Percentiles rank a stretch among this genome's conserved stretches.
Conservation (phyloP, 2,888 invertebrate species). For the Plemyria rubiginata region DNA sequence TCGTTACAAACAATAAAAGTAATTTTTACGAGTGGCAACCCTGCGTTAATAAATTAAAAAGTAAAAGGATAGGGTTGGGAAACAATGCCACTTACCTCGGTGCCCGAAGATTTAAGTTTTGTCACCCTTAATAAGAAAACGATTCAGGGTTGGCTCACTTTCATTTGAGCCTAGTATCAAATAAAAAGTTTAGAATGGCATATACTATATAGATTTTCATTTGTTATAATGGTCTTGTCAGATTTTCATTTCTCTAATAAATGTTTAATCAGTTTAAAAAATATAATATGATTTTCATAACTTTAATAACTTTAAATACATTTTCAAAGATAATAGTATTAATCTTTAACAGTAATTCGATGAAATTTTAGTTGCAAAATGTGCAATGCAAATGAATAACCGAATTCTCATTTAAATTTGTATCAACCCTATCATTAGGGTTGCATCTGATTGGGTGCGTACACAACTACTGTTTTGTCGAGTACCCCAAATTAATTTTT, state of each 20-base stretch:
- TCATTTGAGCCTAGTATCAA: neutral
- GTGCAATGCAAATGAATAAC: neutral
- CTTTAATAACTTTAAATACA: too few species aligned
- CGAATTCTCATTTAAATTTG: neutral
- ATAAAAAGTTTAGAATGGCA: too few species aligned
- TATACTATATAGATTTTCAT: too few species aligned
- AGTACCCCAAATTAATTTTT: constrained; percentile 84
- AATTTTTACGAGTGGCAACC: constrained; percentile 83
- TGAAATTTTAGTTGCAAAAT: neutral
- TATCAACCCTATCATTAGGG: constrained; percentile 54
- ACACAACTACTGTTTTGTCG: constrained; percentile 70
- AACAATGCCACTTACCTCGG: constrained; percentile 80
- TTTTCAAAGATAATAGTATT: too few species aligned
- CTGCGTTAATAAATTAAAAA: constrained; percentile 83
- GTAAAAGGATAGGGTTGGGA: constrained; percentile 71
- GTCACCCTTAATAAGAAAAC: constrained; percentile 65
- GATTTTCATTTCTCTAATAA: too few species aligned
- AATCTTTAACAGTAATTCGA: too few species aligned
- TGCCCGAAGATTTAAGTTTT: constrained; percentile 72
- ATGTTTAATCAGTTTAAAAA: too few species aligned
- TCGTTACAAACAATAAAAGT: constrained; percentile 84
- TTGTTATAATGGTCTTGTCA: too few species aligned
- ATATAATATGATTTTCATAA: too few species aligned
- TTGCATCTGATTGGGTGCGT: constrained; percentile 73
- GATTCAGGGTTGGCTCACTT: constrained; percentile 48